Conservation (phyloP, 2,888 invertebrate species). For the Cantharis rufa region DNA sequence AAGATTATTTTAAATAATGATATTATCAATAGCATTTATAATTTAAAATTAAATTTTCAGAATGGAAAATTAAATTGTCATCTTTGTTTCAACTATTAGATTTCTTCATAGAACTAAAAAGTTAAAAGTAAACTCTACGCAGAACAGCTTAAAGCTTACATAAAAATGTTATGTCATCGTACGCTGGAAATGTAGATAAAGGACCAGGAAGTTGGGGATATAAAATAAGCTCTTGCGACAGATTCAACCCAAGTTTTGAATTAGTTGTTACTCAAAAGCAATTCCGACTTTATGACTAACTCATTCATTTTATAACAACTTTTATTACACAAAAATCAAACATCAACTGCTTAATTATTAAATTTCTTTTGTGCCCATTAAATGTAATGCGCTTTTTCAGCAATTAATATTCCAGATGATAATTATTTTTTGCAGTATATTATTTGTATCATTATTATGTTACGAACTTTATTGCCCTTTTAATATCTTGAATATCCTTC, state of each 20-base stretch:
- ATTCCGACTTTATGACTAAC: slow-evolving; percentile 26
- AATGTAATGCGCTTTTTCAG: background rate
- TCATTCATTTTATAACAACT: slow-evolving; percentile 23
- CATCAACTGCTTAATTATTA: slow-evolving; percentile 26
- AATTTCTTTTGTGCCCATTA: slow-evolving; percentile 9
- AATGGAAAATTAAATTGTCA: slow-evolving; percentile 13
- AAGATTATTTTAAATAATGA: background rate
- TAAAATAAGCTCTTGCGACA: slow-evolving; percentile 26
- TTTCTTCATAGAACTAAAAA: background rate
- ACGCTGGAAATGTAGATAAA: slow-evolving; percentile 26
- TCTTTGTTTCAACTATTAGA: slow-evolving; percentile 4
- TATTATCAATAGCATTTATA: background rate
- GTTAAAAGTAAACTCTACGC: slow-evolving; percentile 14
- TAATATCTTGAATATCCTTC: background rate
- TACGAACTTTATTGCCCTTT: background rate
- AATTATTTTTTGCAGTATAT: background rate
- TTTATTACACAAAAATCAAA: slow-evolving; percentile 25
- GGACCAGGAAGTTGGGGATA: slow-evolving; percentile 25
- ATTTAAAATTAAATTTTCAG: background rate
- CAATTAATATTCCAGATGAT: background rate
- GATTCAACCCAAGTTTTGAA: slow-evolving; percentile 28
- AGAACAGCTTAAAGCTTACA: slow-evolving; percentile 26
- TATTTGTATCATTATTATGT: background rate
- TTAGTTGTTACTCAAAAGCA: slow-evolving; percentile 30
- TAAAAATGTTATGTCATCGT: slow-evolving; percentile 29